Percentiles rank a stretch among this genome's conserved stretches.
These are phyloP conservation scores for Hexactinellida sp. DNA, from an alignment of 37 sponge, comb jelly and placozoan species.

Conservation along the genomic window DNA sequence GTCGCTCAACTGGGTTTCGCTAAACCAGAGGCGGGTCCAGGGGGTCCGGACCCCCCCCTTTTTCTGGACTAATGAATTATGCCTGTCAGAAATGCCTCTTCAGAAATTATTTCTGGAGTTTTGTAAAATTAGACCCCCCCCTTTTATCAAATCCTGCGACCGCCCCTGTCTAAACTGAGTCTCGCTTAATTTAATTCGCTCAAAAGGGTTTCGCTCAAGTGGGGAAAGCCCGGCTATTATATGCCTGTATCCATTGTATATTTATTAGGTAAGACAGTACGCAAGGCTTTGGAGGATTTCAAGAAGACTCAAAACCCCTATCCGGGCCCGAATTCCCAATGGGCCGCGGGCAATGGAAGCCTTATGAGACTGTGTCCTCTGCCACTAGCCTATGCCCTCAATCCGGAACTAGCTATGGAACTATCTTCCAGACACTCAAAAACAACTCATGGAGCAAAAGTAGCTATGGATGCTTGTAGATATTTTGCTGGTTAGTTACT, in stretches of 20 bases:
- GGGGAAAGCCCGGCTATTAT: no score
- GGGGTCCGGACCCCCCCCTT: no score
- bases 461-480: conserved; percentile 64
- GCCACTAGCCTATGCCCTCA: conserved; percentile 37
- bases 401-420: conserved; percentile 53
- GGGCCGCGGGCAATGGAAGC: conserved; percentile 73
- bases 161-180: no score
- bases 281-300: conserved; percentile 35
- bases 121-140: no score
- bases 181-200: no score
- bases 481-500: conserved; percentile 12
- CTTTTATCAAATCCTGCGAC: no score
- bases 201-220: no score
- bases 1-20: no score
- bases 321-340: conserved; percentile 34
- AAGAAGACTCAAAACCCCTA: conserved; percentile 29
- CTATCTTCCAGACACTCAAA: conserved; percentile 36
- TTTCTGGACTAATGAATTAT: no score
- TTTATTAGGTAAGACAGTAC: conserved; percentile 34
- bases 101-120: no score
- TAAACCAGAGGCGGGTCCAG: no score
- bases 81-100: no score
- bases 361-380: conserved; percentile 67
- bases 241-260: not conserved
- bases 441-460: conserved; percentile 49